Evolutionary conservation across 2,888 invertebrate genomes (phyloP), one percentile per base, ranked within the genome.

Genomic region (Onchidella celtica): DNA sequence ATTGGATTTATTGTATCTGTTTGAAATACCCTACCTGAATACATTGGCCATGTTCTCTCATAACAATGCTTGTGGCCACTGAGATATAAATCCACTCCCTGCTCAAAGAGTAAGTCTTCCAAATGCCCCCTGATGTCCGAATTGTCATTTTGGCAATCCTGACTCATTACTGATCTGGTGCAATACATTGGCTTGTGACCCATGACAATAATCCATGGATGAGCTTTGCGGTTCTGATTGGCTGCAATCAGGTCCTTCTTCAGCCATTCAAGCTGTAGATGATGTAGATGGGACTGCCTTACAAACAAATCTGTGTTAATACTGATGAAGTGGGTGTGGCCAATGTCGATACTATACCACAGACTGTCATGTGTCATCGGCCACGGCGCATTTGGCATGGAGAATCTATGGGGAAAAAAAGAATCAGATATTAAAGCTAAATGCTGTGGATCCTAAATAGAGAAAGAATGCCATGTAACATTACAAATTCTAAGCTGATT

Each of bases 281-380:
- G 82, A 65, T 86, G 97, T 93, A 97, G 97, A 86, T 95, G 95
- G 17, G 96, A 94, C 68, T 77, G 79, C 40, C 79, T 66, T 65
- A 88, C 86, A 66, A 90, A 89, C 2, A 88, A 86, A 77, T 91
- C 90, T 3, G 91, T 88, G 47, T 88, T 88, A 72, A 89, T 86
- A 27, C 88, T 83, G 29, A 91, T 85, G 83, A 91, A 90, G 81
- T 92, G 92, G 11, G 90, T 89, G 9, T 89, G 89, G 6, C 92
- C 92, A 36, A 91, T 86, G 79, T 92, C 87, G 47, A 91, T 70
- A 72, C 91, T 92, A 86, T 92, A 93, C 91, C 92, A 92, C n/a
- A 93, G 85, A 59, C 89, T 89, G 29, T 91, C 88, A 32, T 84
- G 83, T 21, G 89, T 86, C 88, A 91, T 91, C 24, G 91, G 91